Evolutionary conservation across 2,888 invertebrate genomes (phyloP).

Genomic region (Dryadula phaetusa): DNA sequence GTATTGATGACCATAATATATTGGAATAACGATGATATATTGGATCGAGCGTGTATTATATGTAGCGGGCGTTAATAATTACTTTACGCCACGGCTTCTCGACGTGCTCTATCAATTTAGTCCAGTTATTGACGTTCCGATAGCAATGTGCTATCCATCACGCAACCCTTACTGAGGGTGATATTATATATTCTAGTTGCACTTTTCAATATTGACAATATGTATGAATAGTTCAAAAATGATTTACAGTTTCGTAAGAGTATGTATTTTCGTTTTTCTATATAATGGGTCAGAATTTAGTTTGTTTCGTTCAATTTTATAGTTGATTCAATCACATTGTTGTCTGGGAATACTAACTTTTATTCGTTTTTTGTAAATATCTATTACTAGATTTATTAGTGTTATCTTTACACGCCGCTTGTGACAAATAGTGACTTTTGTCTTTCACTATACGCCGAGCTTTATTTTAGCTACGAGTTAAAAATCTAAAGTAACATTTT

Average conservation of each 20-base stretch:
- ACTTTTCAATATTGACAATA: conserved; percentile 26
- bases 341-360: too few species aligned
- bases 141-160: conserved; percentile 70
- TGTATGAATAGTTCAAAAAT: conserved; percentile 15
- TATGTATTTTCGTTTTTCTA: too few species aligned
- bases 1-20: conserved; percentile 26
- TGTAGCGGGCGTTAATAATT: conserved; percentile 35
- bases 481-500: too few species aligned
- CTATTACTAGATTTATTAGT: too few species aligned
- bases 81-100: conserved; percentile 44
- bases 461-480: too few species aligned
- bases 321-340: too few species aligned
- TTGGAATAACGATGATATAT: conserved; percentile 34
- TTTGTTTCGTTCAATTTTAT: too few species aligned
- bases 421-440: too few species aligned
- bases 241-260: background rate
- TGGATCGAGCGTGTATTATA: conserved; percentile 20
- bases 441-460: too few species aligned
- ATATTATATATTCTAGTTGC: conserved; percentile 48
- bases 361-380: too few species aligned
- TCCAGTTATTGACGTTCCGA: conserved; percentile 67
- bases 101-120: conserved; percentile 77
- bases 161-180: conserved; percentile 52
- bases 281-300: too few species aligned
- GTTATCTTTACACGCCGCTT: too few species aligned